These are phyloP conservation scores for Meriones unguiculatus DNA, from an alignment of 2,113 vertebrate genomes.

Conservation along the genomic window DNA sequence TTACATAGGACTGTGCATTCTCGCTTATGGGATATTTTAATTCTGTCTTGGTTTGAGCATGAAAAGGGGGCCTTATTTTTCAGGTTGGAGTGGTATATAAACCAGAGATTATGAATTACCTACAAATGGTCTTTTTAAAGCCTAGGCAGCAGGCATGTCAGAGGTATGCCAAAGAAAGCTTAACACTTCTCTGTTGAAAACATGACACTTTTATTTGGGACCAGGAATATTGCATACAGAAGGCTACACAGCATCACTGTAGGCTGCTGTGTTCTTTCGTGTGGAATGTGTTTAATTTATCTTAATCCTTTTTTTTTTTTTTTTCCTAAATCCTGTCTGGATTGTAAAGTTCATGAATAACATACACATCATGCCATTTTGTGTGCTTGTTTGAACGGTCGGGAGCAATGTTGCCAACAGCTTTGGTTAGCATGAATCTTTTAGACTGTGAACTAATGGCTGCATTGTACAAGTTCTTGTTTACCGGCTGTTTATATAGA, in stretches of 20 bases:
- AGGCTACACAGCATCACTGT: not conserved
- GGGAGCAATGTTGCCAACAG: not conserved
- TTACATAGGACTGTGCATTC: not conserved
- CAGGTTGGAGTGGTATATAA: not conserved
- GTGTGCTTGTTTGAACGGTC: not conserved
- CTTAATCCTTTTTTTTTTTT: not conserved
- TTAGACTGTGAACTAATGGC: slow-evolving; percentile 13
- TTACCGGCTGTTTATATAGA: slow-evolving; percentile 29
- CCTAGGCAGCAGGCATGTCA: not conserved
- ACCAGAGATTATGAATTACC: not conserved
- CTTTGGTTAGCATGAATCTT: not conserved
- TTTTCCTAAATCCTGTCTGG: not conserved
- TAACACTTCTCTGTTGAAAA: not conserved
- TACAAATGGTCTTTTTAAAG: slow-evolving; percentile 66
- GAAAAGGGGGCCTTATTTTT: slow-evolving; percentile 59
- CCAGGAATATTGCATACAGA: not conserved
- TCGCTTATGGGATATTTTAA: slow-evolving; percentile 46
- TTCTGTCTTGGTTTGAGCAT: slow-evolving; percentile 44
- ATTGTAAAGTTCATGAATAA: slow-evolving; percentile 37
- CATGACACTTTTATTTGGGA: slow-evolving; percentile 12
- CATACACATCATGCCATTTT: not conserved
- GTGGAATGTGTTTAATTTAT: not conserved
- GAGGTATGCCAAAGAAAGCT: slow-evolving; percentile 23
- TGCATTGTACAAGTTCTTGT: not conserved
- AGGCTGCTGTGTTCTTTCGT: not conserved